Conservation (phyloP, 2,797 vertebrate genomes). For the Cottoperca gobio region DNA sequence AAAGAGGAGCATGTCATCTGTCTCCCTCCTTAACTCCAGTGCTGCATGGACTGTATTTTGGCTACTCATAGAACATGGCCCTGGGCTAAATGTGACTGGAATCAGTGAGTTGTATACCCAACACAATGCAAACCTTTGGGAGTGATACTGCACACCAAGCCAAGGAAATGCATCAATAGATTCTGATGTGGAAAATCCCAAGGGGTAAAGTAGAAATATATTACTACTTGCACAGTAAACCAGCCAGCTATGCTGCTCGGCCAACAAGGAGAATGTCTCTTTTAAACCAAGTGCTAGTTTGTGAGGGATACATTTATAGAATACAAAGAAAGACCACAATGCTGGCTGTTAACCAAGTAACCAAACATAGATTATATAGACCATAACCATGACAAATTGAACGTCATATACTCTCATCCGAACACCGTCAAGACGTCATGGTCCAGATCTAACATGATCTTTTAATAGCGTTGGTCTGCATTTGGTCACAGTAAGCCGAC, state of each 20-base stretch:
- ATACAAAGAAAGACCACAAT: background rate
- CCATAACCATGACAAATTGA: background rate
- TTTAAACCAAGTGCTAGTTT: slow-evolving; percentile 24
- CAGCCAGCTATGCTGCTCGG: slow-evolving; percentile 32
- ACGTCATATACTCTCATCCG: background rate
- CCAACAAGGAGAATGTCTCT: slow-evolving; percentile 30
- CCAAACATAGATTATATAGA: background rate
- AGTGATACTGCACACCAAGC: slow-evolving; percentile 47
- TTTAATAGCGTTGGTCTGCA: background rate
- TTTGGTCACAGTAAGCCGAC: background rate
- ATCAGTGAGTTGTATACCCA: slow-evolving; percentile 68
- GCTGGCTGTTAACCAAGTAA: background rate
- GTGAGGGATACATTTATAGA: background rate
- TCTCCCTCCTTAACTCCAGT: slow-evolving; percentile 41
- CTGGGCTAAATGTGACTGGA: slow-evolving; percentile 68
- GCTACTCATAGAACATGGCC: slow-evolving; percentile 54
- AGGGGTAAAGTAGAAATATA: slow-evolving; percentile 60
- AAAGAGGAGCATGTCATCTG: slow-evolving; percentile 66
- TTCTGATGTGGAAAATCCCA: slow-evolving; percentile 67
- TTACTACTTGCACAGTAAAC: slow-evolving; percentile 57
- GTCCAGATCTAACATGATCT: background rate
- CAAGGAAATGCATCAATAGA: slow-evolving; percentile 66
- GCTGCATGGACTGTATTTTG: slow-evolving; percentile 61
- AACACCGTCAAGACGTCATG: background rate
- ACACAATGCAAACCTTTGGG: slow-evolving; percentile 66